phyloP scores from a whole-genome alignment of 2,797 vertebrate genomes.

The Cetoscarus ocellatus region DNA sequence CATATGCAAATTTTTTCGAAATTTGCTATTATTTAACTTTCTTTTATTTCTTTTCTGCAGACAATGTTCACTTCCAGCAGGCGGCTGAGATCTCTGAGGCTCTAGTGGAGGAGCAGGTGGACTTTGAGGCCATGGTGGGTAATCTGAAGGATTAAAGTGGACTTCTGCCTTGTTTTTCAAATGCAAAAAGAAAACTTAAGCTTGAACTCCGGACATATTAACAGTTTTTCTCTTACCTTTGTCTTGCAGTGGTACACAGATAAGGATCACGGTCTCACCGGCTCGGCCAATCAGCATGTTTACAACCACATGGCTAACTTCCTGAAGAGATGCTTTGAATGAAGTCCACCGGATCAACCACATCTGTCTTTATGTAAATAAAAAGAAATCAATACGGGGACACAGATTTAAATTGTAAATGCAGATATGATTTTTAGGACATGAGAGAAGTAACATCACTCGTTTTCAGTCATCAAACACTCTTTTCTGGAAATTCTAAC shows the following conservation, averaged over 20 bases:
- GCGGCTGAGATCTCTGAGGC: constrained; percentile 96
- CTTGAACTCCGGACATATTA: no score
- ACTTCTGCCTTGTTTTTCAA: background rate
- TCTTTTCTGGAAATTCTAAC: background rate
- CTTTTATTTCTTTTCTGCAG: constrained; percentile 71
- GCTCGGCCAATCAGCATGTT: constrained; percentile 90
- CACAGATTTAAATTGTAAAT: background rate
- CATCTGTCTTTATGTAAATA: constrained; percentile 10
- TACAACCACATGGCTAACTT: constrained; percentile 96
- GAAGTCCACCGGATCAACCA: constrained; percentile 11
- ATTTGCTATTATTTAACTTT: background rate
- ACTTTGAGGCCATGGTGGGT: constrained; percentile 97
- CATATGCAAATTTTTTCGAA: no score
- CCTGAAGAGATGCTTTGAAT: constrained; percentile 90
- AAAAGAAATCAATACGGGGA: background rate
- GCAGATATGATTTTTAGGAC: background rate
- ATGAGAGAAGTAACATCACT: no score
- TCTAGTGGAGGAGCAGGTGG: constrained; percentile 92
- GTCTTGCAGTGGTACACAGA: constrained; percentile 95
- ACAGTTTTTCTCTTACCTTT: background rate
- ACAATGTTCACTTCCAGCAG: constrained; percentile 99
- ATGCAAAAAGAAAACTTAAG: no score
- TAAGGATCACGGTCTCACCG: constrained; percentile 90
- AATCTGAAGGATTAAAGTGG: background rate
- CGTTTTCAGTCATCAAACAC: background rate